These are phyloP conservation scores for Squalus acanthias DNA, from an alignment of 2,797 vertebrate species.

Conservation along the genomic window DNA sequence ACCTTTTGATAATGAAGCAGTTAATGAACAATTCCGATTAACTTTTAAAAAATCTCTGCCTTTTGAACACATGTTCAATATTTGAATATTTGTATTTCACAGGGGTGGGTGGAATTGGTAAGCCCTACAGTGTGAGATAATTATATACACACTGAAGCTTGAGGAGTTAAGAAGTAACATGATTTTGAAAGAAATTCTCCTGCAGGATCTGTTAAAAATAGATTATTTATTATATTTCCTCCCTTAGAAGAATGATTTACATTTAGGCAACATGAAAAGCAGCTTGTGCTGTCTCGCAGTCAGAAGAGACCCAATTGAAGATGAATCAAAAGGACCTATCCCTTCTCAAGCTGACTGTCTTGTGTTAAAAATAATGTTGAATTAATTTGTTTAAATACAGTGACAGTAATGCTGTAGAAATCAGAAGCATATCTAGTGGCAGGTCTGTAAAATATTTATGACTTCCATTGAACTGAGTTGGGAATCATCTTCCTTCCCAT, in stretches of 20 bases:
- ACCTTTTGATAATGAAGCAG: background rate
- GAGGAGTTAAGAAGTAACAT: background rate
- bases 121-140: background rate
- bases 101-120: background rate
- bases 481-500: constrained; percentile 12
- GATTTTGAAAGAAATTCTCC: background rate
- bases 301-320: background rate
- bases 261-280: background rate
- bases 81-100: background rate
- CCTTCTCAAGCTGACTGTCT: background rate
- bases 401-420: background rate
- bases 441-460: constrained; percentile 17
- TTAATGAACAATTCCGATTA: background rate
- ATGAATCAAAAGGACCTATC: background rate
- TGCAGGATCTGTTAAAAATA: background rate
- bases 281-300: background rate
- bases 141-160: background rate
- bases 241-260: background rate
- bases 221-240: background rate
- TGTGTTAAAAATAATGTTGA: constrained; percentile 7
- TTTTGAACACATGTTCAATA: background rate
- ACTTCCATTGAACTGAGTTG: background rate
- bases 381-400: constrained; percentile 26
- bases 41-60: background rate
- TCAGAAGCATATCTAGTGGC: constrained; percentile 22